These are phyloP conservation scores for Calliopsis andreniformis DNA, from an alignment of 1,140 invertebrate species.

Conservation along the genomic window DNA sequence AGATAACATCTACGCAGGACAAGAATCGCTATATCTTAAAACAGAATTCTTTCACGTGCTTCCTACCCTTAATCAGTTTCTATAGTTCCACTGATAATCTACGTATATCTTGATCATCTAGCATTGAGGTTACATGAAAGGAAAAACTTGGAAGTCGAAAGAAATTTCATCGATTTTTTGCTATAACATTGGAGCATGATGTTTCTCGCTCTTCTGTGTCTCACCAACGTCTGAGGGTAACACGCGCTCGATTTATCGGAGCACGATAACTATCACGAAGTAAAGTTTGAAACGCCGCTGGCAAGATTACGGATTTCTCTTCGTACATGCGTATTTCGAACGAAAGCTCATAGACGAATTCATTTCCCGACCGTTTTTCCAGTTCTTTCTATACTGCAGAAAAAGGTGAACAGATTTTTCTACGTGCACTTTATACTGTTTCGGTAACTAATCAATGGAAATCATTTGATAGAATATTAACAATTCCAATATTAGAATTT, in stretches of 20 bases:
- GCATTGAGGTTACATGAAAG: no score
- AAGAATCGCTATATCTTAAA: no score
- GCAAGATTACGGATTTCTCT: constrained; percentile 58
- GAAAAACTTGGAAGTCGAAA: no score
- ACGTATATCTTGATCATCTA: no score
- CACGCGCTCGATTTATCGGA: constrained; percentile 64
- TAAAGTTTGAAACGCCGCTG: constrained; percentile 59
- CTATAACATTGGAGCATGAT: constrained; percentile 47
- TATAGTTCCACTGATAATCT: no score
- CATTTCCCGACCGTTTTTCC: constrained; percentile 18
- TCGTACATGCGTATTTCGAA: constrained; percentile 44
- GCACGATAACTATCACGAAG: constrained; percentile 63
- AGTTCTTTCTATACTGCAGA: background rate
- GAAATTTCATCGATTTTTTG: constrained; percentile 26
- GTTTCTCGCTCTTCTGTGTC: constrained; percentile 56
- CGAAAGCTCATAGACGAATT: constrained; percentile 42
- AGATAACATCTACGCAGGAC: no score
- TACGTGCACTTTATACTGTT: background rate
- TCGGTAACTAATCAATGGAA: no score
- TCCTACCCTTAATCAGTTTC: no score
- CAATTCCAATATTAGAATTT: no score
- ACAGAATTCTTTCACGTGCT: no score
- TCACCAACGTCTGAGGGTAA: constrained; percentile 62
- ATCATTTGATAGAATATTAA: no score
- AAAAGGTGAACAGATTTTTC: background rate